phyloP scores from a whole-genome alignment of 2,888 invertebrate genomes.

The Iphiclides podalirius region DNA sequence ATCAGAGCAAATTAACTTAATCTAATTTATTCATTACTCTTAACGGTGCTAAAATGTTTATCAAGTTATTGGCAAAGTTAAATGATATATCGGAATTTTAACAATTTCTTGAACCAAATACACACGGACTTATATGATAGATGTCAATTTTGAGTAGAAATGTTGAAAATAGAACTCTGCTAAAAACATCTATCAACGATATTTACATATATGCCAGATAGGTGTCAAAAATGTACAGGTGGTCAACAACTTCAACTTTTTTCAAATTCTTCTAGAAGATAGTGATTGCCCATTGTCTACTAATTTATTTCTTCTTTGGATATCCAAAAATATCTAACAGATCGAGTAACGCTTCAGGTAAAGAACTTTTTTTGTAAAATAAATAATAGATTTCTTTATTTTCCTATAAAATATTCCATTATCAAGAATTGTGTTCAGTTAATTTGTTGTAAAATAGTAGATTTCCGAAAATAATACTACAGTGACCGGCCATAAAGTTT shows the following conservation, averaged over 20 bases:
- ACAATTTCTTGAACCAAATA: constrained; percentile 52
- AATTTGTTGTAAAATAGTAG: no score
- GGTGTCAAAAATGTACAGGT: not conserved
- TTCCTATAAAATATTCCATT: no score
- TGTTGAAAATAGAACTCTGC: constrained; percentile 54
- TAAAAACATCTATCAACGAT: constrained; percentile 13
- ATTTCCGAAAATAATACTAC: no score
- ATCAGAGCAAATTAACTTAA: constrained; percentile 44
- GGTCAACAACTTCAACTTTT: not conserved
- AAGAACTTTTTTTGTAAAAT: no score
- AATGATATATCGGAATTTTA: constrained; percentile 40
- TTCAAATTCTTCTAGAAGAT: no score
- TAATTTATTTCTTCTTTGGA: no score
- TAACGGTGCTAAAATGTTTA: constrained; percentile 38
- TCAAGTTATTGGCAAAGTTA: constrained; percentile 35
- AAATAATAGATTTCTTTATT: no score
- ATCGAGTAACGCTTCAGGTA: no score
- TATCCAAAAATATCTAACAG: no score
- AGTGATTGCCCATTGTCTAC: no score
- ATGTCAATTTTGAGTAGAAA: constrained; percentile 43
- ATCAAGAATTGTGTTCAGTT: no score
- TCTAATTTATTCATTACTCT: constrained; percentile 41
- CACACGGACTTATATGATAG: constrained; percentile 42
- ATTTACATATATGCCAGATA: constrained; percentile 22
- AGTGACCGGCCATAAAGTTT: no score